These are phyloP conservation scores for Syrista parreyssii DNA, from an alignment of 2,888 invertebrate species.

Conservation along the genomic window DNA sequence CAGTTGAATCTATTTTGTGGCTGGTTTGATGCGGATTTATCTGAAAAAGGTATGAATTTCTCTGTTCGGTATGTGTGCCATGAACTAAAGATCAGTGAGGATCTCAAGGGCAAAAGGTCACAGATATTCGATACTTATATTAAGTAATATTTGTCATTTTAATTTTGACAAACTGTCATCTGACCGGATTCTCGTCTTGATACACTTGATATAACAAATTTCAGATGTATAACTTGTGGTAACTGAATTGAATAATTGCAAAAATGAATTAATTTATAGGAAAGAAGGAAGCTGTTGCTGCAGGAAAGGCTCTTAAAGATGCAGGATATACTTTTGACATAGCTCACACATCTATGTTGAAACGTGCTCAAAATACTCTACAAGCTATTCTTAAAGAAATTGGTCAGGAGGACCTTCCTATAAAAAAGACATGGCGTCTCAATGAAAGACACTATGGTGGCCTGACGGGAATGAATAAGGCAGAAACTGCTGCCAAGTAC, in stretches of 20 bases:
- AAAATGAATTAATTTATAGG: conserved; percentile 65
- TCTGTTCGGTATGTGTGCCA: neutral
- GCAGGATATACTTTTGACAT: conserved; percentile 80
- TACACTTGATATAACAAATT: neutral
- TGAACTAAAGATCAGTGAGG: neutral
- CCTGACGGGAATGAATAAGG: conserved; percentile 86
- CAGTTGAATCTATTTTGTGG: conserved; percentile 74
- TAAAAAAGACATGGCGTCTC: conserved; percentile 82
- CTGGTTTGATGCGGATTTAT: conserved; percentile 73
- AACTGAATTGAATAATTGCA: neutral
- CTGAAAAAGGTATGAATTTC: conserved; percentile 69
- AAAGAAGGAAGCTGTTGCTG: conserved; percentile 75
- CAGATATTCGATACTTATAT: neutral
- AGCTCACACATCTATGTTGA: conserved; percentile 84
- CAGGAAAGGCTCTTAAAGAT: conserved; percentile 79
- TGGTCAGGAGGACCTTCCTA: conserved; percentile 75
- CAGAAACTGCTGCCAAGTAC: conserved; percentile 86
- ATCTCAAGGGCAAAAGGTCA: conserved; percentile 58
- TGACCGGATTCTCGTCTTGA: neutral
- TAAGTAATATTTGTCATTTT: neutral
- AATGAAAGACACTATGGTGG: conserved; percentile 92
- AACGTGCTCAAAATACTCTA: conserved; percentile 81
- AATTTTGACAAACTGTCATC: neutral
- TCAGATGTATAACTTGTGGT: neutral
- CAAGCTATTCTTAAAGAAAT: conserved; percentile 76